Conservation (phyloP, 2,888 invertebrate genomes). For the Pogonocherus hispidulus region DNA sequence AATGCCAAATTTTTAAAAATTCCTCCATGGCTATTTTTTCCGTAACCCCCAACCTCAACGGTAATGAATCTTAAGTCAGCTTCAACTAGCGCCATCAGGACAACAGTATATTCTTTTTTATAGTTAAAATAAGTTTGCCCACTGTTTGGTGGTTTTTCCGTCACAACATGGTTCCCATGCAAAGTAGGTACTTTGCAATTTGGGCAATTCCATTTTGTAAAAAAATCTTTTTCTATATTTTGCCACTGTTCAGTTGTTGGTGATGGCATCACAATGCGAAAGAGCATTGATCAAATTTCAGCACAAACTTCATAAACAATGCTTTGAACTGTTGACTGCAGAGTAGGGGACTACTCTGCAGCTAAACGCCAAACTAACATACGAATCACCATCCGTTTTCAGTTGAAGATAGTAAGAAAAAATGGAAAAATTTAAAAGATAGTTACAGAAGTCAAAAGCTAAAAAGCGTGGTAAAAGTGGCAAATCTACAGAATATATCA, state of each 20-base stretch:
- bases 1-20: conserved; percentile 35
- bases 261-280: conserved; percentile 41
- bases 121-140: conserved; percentile 34
- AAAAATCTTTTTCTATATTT: conserved; percentile 40
- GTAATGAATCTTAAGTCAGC: conserved; percentile 41
- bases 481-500: background rate
- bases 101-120: background rate
- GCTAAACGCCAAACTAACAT: conserved; percentile 36
- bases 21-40: conserved; percentile 41
- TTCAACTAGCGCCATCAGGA: conserved; percentile 32
- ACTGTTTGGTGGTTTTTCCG: conserved; percentile 40
- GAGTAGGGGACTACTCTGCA: conserved; percentile 30
- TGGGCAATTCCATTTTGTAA: conserved; percentile 41
- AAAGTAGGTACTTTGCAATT: background rate
- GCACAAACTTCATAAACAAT: conserved; percentile 23
- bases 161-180: conserved; percentile 40
- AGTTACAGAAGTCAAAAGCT: no score
- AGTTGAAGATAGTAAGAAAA: conserved; percentile 12
- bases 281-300: conserved; percentile 13
- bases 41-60: conserved; percentile 45
- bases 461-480: no score
- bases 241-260: conserved; percentile 39
- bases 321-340: conserved; percentile 17
- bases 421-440: conserved; percentile 19
- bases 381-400: conserved; percentile 45